Evolutionary conservation across 2,797 vertebrate genomes (phyloP).

Genomic region (Emys orbicularis): DNA sequence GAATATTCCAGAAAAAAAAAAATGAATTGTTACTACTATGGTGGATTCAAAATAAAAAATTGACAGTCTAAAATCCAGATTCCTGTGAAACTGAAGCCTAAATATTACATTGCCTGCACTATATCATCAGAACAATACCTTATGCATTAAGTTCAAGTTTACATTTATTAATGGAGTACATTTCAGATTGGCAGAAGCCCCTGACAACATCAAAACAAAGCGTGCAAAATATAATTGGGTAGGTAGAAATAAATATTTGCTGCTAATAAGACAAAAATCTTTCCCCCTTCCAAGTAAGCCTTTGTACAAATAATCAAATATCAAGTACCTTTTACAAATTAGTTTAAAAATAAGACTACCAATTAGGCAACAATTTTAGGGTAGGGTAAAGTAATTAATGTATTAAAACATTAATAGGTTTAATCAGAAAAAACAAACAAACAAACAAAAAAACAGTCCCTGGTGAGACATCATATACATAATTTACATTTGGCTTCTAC

Average conservation of each 20-base stretch:
- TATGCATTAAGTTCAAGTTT: conserved; percentile 13
- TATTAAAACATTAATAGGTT: background rate
- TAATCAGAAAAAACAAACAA: background rate
- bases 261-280: conserved; percentile 6
- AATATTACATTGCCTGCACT: conserved; percentile 23
- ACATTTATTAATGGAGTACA: conserved; percentile 43
- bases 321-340: conserved; percentile 40
- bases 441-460: background rate
- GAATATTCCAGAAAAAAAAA: conserved; percentile 10
- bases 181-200: conserved; percentile 24
- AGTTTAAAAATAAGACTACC: conserved; percentile 19
- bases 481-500: conserved; percentile 19
- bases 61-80: conserved; percentile 12
- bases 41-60: conserved; percentile 25
- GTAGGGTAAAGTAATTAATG: conserved; percentile 3
- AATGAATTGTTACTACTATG: background rate
- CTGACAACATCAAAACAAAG: conserved; percentile 36
- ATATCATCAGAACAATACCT: background rate
- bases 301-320: conserved; percentile 6
- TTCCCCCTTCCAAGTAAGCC: background rate
- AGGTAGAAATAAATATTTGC: conserved; percentile 65
- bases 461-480: background rate
- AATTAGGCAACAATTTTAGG: conserved; percentile 11
- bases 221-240: conserved; percentile 38
- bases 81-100: conserved; percentile 43